These are phyloP conservation scores for Nemotelus pantherinus DNA, from an alignment of 2,888 invertebrate species.

Conservation along the genomic window DNA sequence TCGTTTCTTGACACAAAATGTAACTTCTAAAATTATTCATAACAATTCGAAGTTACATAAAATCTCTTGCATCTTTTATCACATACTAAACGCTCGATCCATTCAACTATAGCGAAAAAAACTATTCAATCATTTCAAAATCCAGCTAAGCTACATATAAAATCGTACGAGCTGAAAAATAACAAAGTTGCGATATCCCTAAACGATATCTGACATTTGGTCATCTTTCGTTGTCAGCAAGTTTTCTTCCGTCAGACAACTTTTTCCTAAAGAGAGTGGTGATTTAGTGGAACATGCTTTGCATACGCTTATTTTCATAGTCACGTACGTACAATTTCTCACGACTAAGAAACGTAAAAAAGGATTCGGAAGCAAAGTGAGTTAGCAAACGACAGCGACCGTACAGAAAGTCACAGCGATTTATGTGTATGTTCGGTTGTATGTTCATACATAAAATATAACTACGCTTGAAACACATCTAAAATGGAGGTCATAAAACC, in stretches of 20 bases:
- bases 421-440: neutral
- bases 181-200: conserved; percentile 32
- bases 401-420: neutral
- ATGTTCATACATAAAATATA: conserved; percentile 10
- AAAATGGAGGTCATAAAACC: conserved; percentile 32
- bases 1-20: too few species aligned
- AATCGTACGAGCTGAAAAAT: neutral
- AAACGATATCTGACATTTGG: conserved; percentile 1
- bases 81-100: neutral
- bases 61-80: neutral
- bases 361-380: neutral
- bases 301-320: conserved; percentile 34
- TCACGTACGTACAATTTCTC: conserved; percentile 36
- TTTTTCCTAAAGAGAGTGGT: conserved; percentile 41
- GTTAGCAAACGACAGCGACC: neutral
- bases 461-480: neutral
- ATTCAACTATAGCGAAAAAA: neutral
- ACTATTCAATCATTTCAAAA: neutral
- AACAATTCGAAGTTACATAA: too few species aligned
- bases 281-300: conserved; percentile 40
- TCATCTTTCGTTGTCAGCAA: conserved; percentile 38
- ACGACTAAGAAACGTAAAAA: neutral
- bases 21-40: too few species aligned
- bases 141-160: conserved; percentile 1
- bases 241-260: conserved; percentile 21